Percentiles rank a stretch among this genome's conserved stretches.
Conservation (phyloP, 1,140 invertebrate species). For the Apolygus lucorum region DNA sequence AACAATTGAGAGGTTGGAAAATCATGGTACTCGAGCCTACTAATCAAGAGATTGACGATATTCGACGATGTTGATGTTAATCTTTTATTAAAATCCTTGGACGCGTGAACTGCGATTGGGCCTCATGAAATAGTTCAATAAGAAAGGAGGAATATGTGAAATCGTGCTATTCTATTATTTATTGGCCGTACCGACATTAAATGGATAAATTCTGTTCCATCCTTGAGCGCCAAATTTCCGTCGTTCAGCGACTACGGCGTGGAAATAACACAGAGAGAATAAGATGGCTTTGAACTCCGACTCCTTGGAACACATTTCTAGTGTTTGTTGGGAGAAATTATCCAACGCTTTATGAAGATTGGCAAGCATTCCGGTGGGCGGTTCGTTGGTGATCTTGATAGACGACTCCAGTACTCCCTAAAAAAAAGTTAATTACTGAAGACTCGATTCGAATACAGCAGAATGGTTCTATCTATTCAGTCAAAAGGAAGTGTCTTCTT, state of each 20-base stretch:
- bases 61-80: no score
- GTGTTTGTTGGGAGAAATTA: slow-evolving; percentile 86
- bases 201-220: slow-evolving; percentile 72
- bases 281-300: slow-evolving; percentile 88
- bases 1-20: no score
- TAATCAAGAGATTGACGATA: no score
- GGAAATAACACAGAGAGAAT: slow-evolving; percentile 91
- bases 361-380: slow-evolving; percentile 86
- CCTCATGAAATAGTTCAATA: no score
- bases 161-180: no score
- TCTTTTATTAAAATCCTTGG: no score
- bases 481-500: no score
- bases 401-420: slow-evolving; percentile 85
- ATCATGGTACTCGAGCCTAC: no score
- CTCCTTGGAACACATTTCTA: slow-evolving; percentile 89
- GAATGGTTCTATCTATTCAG: no score
- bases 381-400: slow-evolving; percentile 95
- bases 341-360: slow-evolving; percentile 90
- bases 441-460: no score
- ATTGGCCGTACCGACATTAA: slow-evolving; percentile 45
- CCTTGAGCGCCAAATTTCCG: slow-evolving; percentile 91
- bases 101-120: no score
- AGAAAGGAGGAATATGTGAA: no score
- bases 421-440: slow-evolving; percentile 8
- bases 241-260: slow-evolving; percentile 85